phyloP scores from a whole-genome alignment of 1,140 invertebrate species.

The Cotesia vestalis region DNA sequence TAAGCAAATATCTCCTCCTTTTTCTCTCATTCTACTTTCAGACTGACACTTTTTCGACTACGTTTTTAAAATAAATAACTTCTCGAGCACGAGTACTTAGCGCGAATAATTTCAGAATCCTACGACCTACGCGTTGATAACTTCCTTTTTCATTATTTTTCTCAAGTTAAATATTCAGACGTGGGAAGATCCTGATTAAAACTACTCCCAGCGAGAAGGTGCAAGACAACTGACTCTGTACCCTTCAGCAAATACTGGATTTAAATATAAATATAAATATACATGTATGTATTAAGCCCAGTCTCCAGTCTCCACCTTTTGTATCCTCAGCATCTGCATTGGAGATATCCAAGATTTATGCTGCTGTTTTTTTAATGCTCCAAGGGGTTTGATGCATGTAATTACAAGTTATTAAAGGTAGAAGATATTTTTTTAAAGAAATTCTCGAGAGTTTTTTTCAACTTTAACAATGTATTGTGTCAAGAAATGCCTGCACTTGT shows the following conservation, averaged over 20 bases:
- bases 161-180: constrained; percentile 34
- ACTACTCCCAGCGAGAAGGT: constrained; percentile 22
- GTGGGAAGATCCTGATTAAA: constrained; percentile 30
- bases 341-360: background rate
- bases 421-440: too few species aligned
- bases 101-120: background rate
- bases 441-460: too few species aligned
- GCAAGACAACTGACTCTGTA: constrained; percentile 13
- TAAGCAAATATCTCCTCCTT: too few species aligned
- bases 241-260: constrained; percentile 17
- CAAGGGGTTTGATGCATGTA: too few species aligned
- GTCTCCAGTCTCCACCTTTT: background rate
- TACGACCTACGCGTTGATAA: constrained; percentile 4
- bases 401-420: too few species aligned
- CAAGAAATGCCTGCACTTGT: too few species aligned
- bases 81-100: background rate
- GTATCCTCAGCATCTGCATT: constrained; percentile 2
- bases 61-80: background rate
- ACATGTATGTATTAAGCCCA: constrained; percentile 6
- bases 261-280: constrained; percentile 11
- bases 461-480: too few species aligned
- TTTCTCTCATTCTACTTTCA: too few species aligned
- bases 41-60: too few species aligned
- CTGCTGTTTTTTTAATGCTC: too few species aligned
- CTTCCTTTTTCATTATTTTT: background rate